Conservation (phyloP, 2,113 vertebrate species). For the Sturnus vulgaris region DNA sequence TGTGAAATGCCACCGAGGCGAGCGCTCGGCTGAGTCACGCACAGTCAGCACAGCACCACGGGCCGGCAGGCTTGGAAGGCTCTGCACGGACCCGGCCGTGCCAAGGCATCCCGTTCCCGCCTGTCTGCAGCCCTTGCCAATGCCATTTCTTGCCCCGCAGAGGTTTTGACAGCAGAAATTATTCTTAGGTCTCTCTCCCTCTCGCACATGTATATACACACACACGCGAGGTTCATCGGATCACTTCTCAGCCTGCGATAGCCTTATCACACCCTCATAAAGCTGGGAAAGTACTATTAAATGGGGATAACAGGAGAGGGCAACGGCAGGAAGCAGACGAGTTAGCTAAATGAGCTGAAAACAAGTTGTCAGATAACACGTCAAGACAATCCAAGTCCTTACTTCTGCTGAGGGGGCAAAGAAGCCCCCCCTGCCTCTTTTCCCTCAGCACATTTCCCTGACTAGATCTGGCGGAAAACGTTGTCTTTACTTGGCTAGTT, state of each 20-base stretch:
- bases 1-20: neutral
- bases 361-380: neutral
- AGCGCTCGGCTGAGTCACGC: neutral
- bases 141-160: neutral
- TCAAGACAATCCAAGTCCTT: neutral
- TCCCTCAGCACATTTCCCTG: neutral
- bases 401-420: neutral
- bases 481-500: neutral
- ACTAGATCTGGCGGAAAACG: neutral
- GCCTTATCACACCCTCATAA: neutral
- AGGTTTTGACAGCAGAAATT: neutral
- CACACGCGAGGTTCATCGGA: neutral
- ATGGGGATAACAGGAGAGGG: neutral
- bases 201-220: neutral
- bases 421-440: neutral
- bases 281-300: conserved; percentile 23
- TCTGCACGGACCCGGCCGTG: neutral
- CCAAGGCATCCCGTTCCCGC: neutral
- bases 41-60: neutral
- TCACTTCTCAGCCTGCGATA: neutral
- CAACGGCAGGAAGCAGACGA: neutral
- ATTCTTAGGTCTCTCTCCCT: neutral
- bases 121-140: neutral
- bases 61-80: neutral
- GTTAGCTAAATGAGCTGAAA: neutral